A percentile compares a stretch with the other conserved stretches of the same genome.
These are phyloP conservation scores for Mesochorus sp. DNA, from an alignment of 2,888 invertebrate genomes.

Conservation along the genomic window DNA sequence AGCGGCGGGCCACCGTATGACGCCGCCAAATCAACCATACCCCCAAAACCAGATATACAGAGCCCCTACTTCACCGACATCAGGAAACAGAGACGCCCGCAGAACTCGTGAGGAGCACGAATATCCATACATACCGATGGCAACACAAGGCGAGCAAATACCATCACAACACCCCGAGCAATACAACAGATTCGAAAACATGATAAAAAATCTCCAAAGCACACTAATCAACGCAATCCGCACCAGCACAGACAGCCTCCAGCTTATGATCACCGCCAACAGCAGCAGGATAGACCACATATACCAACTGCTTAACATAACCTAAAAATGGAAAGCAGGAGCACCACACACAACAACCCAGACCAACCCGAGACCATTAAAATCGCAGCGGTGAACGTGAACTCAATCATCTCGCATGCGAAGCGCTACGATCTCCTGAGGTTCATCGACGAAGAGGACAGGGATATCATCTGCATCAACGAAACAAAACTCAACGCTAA, in stretches of 20 bases:
- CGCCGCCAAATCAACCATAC: not conserved
- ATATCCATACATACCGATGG: not conserved
- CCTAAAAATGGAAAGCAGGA: not conserved
- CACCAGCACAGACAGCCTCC: not conserved
- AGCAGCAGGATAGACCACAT: not conserved
- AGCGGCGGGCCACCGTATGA: not conserved
- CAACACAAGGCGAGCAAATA: not conserved
- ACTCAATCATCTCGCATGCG: constrained; percentile 3
- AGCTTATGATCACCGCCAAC: not conserved
- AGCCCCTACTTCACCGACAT: not conserved
- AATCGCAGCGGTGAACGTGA: not conserved
- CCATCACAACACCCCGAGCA: not conserved
- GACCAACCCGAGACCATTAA: not conserved
- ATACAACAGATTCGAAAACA: not conserved
- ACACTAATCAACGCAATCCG: constrained; percentile 6
- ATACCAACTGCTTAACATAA: not conserved
- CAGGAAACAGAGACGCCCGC: not conserved
- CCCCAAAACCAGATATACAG: not conserved
- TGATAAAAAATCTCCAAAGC: not conserved
- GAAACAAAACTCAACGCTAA: constrained; percentile 2
- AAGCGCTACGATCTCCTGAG: not conserved
- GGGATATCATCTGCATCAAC: not conserved
- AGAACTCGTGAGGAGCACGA: not conserved
- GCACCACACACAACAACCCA: not conserved
- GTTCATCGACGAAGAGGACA: not conserved